Evolutionary conservation across 64 coral and sea anemone genomes (phyloP).

Genomic region (Porites lutea): DNA sequence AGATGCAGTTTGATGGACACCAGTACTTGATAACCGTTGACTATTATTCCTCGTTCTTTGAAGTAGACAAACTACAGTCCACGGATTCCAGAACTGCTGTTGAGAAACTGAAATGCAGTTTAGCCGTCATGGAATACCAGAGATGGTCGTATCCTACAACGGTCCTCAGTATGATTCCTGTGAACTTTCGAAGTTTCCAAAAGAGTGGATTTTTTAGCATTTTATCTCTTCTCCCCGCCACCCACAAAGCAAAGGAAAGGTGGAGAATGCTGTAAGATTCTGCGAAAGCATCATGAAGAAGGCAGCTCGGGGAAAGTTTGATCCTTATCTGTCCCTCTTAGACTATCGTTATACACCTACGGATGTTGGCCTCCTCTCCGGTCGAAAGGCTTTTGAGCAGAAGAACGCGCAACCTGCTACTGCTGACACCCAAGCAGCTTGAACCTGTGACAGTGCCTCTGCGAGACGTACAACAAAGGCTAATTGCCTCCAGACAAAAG

Average conservation of each 20-base stretch:
- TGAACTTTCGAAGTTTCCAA: slow-evolving; percentile 42
- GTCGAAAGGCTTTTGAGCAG: neutral
- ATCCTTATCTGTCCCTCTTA: slow-evolving; percentile 10
- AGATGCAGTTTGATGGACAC: slow-evolving; percentile 13
- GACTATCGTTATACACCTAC: slow-evolving; percentile 40
- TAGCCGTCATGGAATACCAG: slow-evolving; percentile 34
- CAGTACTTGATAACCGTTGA: slow-evolving; percentile 35
- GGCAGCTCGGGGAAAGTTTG: neutral
- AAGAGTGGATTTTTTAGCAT: slow-evolving; percentile 16
- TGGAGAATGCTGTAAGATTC: slow-evolving; percentile 28
- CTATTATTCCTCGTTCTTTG: slow-evolving; percentile 35
- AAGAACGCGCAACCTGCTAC: neutral
- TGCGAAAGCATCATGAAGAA: slow-evolving; percentile 17
- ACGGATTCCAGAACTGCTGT: slow-evolving; percentile 45
- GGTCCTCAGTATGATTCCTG: slow-evolving; percentile 27
- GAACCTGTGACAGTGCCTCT: neutral
- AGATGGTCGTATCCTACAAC: slow-evolving; percentile 26
- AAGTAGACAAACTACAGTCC: slow-evolving; percentile 1
- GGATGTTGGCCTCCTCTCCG: slow-evolving; percentile 2
- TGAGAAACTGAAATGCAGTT: neutral
- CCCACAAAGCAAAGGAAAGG: slow-evolving; percentile 47
- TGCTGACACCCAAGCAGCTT: neutral
- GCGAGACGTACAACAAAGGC: neutral
- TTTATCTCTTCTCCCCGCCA: slow-evolving; percentile 21
- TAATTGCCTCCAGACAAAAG: slow-evolving; percentile 20